Percentiles rank a stretch among this genome's conserved stretches.
Conservation (phyloP, 2,797 vertebrate genomes). For the Luscinia luscinia region DNA sequence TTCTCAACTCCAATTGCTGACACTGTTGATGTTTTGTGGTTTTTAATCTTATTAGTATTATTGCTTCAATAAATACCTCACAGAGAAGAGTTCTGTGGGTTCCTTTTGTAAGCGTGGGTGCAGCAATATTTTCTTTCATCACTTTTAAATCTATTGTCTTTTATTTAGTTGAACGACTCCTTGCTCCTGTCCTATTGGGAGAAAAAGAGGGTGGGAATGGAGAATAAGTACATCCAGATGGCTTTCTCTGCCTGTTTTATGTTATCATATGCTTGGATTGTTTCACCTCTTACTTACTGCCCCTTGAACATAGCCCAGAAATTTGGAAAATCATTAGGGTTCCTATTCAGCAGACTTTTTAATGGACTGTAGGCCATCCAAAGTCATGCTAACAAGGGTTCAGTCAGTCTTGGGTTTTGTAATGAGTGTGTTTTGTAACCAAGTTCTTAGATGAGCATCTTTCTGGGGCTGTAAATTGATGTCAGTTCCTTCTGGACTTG, state of each 20-base stretch:
- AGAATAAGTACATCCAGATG: constrained; percentile 61
- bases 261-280: not conserved
- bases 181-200: constrained; percentile 36
- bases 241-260: constrained; percentile 26
- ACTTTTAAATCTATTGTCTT: constrained; percentile 25
- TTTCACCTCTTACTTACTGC: not conserved
- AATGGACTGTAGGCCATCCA: not conserved
- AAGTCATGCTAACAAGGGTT: not conserved
- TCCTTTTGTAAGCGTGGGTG: not conserved
- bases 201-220: constrained; percentile 30
- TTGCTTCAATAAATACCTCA: constrained; percentile 40
- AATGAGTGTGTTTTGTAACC: not conserved
- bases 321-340: constrained; percentile 24
- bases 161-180: constrained; percentile 31
- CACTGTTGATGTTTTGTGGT: not conserved
- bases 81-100: not conserved
- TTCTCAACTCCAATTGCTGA: not conserved
- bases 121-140: constrained; percentile 42
- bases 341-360: not conserved
- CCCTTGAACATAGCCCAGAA: not conserved
- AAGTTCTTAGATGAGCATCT: not conserved
- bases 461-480: not conserved
- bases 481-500: not conserved
- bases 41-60: constrained; percentile 44
- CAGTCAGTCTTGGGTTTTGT: not conserved